A percentile compares a stretch with the other conserved stretches of the same genome.
Conservation (phyloP, 2,888 invertebrate genomes). For the Trichopoda pennipes region DNA sequence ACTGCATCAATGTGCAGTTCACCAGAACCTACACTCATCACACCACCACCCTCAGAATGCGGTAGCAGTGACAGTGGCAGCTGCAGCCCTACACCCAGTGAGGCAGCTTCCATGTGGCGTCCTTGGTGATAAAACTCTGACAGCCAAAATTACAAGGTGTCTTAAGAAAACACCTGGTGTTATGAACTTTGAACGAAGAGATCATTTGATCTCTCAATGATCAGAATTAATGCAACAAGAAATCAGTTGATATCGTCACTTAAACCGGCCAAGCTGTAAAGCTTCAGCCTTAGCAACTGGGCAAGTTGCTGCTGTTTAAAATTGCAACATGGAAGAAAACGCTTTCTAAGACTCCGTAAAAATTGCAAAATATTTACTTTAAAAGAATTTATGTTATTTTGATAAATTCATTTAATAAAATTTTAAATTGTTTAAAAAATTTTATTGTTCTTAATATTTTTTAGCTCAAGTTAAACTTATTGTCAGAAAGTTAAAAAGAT, state of each 20-base stretch:
- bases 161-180: constrained; percentile 32
- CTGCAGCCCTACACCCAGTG: constrained; percentile 80
- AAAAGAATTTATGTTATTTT: too few species aligned
- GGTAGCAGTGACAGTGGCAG: constrained; percentile 79
- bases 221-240: background rate
- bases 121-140: constrained; percentile 76
- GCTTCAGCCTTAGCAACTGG: constrained; percentile 49
- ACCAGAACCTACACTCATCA: constrained; percentile 73
- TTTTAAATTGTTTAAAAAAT: too few species aligned
- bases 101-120: constrained; percentile 78
- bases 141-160: constrained; percentile 42
- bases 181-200: constrained; percentile 25
- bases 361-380: background rate
- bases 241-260: background rate
- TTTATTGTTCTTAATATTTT: too few species aligned
- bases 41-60: constrained; percentile 80
- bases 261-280: constrained; percentile 5
- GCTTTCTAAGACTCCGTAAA: constrained; percentile 1
- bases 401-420: too few species aligned
- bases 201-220: constrained; percentile 23
- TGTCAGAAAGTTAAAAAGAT: too few species aligned
- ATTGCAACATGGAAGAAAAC: background rate
- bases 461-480: too few species aligned
- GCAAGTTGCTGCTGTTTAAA: constrained; percentile 45
- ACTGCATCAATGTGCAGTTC: constrained; percentile 66